Conservation (phyloP, 2,797 vertebrate species). For the Simalia tracyae region DNA sequence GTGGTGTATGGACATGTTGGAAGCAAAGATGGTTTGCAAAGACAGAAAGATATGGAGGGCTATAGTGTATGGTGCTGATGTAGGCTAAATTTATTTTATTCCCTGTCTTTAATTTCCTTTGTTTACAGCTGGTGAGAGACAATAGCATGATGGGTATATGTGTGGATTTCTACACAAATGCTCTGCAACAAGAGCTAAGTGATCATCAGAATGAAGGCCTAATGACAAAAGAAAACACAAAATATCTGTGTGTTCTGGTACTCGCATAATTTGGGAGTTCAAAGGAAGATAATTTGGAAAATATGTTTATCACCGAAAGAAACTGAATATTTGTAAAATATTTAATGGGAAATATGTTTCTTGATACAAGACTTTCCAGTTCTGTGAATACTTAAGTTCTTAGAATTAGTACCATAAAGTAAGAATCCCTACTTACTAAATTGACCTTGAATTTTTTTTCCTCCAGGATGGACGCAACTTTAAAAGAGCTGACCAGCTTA, state of each 20-base stretch:
- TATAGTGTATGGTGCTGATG: not conserved
- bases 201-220: not conserved
- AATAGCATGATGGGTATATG: not conserved
- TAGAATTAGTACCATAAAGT: not conserved
- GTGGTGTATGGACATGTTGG: not conserved
- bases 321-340: not conserved
- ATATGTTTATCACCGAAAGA: not conserved
- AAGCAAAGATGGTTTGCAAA: not conserved
- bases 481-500: constrained; percentile 95
- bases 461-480: constrained; percentile 95
- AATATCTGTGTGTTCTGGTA: not conserved
- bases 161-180: not conserved
- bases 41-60: not conserved
- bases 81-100: not conserved
- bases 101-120: not conserved
- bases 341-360: not conserved
- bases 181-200: not conserved
- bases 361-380: not conserved
- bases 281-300: not conserved
- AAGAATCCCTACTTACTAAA: not conserved
- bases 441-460: not conserved
- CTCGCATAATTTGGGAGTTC: not conserved
- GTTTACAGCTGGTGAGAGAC: not conserved
- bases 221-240: not conserved
- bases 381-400: not conserved